phyloP scores from a whole-genome alignment of 92 coral and sea anemone species.

The Epizoanthus fatuus region DNA sequence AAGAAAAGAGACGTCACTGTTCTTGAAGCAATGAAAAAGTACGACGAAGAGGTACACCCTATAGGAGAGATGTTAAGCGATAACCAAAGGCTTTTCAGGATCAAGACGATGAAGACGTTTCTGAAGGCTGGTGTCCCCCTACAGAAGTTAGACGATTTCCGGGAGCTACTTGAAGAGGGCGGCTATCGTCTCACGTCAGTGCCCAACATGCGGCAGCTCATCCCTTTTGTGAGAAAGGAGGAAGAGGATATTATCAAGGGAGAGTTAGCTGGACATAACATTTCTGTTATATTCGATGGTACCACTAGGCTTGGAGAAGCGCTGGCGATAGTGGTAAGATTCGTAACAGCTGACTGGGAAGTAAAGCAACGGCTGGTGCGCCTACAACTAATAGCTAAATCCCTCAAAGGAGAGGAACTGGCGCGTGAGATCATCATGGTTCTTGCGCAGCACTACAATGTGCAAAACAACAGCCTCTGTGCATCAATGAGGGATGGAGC shows the following conservation, averaged over 20 bases:
- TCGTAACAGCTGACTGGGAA: constrained; percentile 67
- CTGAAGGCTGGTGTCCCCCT: constrained; percentile 66
- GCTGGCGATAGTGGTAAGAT: constrained; percentile 64
- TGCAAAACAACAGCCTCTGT: no score
- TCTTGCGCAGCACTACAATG: constrained; percentile 31
- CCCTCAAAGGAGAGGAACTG: constrained; percentile 60
- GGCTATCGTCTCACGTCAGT: constrained; percentile 69
- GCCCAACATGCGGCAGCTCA: constrained; percentile 68
- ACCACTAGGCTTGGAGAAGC: constrained; percentile 72
- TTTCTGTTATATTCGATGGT: constrained; percentile 65
- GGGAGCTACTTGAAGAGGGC: constrained; percentile 63
- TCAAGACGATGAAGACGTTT: constrained; percentile 52
- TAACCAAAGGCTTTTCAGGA: constrained; percentile 61
- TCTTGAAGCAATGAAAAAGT: constrained; percentile 63
- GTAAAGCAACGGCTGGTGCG: constrained; percentile 64
- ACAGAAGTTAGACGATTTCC: constrained; percentile 43
- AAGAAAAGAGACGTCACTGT: constrained; percentile 55
- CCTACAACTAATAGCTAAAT: constrained; percentile 49
- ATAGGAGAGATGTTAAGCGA: constrained; percentile 65
- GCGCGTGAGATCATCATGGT: constrained; percentile 39
- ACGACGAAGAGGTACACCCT: constrained; percentile 66
- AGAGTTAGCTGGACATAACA: constrained; percentile 62
- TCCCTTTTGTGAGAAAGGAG: constrained; percentile 66
- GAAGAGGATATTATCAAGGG: constrained; percentile 63
- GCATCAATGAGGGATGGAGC: no score